Base-by-base conservation (phyloP, 2,113 vertebrate genomes). In the Thunnus thynnus region DNA sequence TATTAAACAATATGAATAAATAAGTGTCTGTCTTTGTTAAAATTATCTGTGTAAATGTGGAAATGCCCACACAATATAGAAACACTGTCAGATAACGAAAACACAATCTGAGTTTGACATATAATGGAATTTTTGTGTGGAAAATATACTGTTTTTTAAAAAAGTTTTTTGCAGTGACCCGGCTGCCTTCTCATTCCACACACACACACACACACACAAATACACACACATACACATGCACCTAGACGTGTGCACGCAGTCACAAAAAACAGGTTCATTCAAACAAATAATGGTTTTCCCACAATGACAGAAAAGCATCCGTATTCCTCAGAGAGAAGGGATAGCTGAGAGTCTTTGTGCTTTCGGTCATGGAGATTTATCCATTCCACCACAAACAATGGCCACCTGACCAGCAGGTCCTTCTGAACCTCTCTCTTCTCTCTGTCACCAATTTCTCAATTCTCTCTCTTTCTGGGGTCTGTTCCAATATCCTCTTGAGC, bases 281-380 rank as follows among this genome's bases (percentile, higher is more conserved):
- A 82, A 69, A 88, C 41, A 77, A 78, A 77, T 82, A 80, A 83
- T 60, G 81, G 72, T 85, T 85, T 84, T 67, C 66, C 64, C 27
- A 18, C 63, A 72, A 41, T 71, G 52, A 64, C 73, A 72, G 48
- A 80, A 72, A 77, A 65, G 46, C 80, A 65, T 69, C 60, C 36
- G 0, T 63, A 25, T 73, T 85, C 82, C 62, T 62, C 50, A 12
- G 44, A 67, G 72, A 72, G 56, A 54, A 2, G 2, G 67, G 65
- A 51, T 71, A 54, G 67, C 73, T 68, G 44, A 65, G 55, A 60
- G 50, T 61, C 78, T 80, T 83, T 89, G 83, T 88, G 57, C 77
- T 84, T 55, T 68, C 78, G 69, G 68, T 64, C 72, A 88, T 32
- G 75, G 72, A 72, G 75, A 86, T 84, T 79, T 90, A 80, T 82